Conservation (phyloP, 1,140 invertebrate species). For the Diorhabda elongata region DNA sequence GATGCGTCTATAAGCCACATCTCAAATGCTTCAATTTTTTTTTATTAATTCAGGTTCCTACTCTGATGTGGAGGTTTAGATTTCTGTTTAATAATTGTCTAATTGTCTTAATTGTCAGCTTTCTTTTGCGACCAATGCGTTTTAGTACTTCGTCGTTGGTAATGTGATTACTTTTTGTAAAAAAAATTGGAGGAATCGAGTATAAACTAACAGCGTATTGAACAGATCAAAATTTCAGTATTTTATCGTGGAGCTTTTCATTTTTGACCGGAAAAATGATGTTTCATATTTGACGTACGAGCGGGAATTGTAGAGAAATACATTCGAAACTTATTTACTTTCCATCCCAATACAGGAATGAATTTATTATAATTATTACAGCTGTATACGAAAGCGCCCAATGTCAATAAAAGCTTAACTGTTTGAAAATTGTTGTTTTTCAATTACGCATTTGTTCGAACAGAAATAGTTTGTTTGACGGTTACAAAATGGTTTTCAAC, state of each 20-base stretch:
- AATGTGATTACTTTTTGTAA: no score
- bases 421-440: slow-evolving; percentile 3
- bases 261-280: not conserved
- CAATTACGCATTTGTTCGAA: not conserved
- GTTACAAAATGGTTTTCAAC: slow-evolving; percentile 1
- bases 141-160: no score
- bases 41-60: no score
- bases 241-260: not conserved
- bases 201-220: no score
- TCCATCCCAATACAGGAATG: slow-evolving; percentile 1
- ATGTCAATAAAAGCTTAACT: slow-evolving; percentile 1
- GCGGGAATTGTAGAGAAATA: not conserved
- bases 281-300: not conserved
- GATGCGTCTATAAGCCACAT: no score
- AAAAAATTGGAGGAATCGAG: no score
- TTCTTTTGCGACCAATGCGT: no score
- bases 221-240: no score
- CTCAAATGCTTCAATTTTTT: no score
- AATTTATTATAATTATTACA: slow-evolving; percentile 1
- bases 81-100: no score
- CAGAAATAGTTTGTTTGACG: not conserved
- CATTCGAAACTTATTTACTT: not conserved
- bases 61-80: no score
- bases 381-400: not conserved
- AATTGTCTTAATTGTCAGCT: no score